phyloP scores from a whole-genome alignment of 2,888 invertebrate species.

The Leptopterna dolabrata region DNA sequence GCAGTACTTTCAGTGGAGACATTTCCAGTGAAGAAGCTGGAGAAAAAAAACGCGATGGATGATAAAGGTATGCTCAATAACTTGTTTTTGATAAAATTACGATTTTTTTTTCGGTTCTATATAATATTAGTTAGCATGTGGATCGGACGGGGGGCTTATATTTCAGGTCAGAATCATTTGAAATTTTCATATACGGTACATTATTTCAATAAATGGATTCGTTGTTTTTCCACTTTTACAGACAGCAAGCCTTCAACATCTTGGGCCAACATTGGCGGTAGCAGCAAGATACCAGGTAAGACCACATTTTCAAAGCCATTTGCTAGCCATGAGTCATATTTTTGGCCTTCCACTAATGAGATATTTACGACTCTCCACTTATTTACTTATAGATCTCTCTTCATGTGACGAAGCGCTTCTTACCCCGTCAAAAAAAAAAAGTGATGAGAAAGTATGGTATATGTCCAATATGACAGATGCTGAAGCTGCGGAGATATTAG shows the following conservation, averaged over 20 bases:
- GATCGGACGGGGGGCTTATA: neutral
- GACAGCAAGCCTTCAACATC: conserved; percentile 23
- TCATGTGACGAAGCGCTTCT: neutral
- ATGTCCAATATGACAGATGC: conserved; percentile 20
- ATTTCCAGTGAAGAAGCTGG: conserved; percentile 13
- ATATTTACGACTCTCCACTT: conserved; percentile 25
- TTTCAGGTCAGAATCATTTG: conserved; percentile 4
- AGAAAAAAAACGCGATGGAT: conserved; percentile 12
- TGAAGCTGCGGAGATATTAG: conserved; percentile 18
- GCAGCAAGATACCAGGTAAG: conserved; percentile 16
- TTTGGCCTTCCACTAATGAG: conserved; percentile 20
- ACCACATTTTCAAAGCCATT: conserved; percentile 8
- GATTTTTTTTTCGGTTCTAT: neutral
- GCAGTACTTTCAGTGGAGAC: conserved; percentile 7
- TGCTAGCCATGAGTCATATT: conserved; percentile 13
- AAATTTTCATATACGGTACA: conserved; percentile 4
- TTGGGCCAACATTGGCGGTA: conserved; percentile 1
- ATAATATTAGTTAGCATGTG: neutral
- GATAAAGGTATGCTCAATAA: conserved; percentile 20
- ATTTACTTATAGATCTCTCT: conserved; percentile 24
- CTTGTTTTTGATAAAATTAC: neutral
- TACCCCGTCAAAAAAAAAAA: neutral
- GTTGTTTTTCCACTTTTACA: neutral
- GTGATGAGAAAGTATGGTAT: conserved; percentile 11
- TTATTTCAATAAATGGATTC: conserved; percentile 18